Evolutionary conservation across 2,113 vertebrate species (phyloP).

Genomic region (Peucedramus taeniatus): DNA sequence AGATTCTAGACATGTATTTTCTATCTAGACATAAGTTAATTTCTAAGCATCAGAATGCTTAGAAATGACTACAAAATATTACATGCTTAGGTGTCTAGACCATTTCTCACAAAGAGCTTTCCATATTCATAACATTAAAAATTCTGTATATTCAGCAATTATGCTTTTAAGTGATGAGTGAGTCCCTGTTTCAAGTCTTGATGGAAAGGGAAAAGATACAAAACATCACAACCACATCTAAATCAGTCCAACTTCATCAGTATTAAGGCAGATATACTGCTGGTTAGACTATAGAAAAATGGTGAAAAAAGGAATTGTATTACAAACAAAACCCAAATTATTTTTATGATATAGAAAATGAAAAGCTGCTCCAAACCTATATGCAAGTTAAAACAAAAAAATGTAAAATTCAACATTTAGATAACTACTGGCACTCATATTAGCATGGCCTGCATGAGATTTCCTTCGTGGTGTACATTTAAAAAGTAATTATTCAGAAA

Average conservation of each 20-base stretch:
- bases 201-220: not conserved
- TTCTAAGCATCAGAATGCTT: not conserved
- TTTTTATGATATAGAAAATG: not conserved
- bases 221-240: not conserved
- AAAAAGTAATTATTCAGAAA: not conserved
- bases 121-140: not conserved
- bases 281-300: not conserved
- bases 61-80: not conserved
- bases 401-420: not conserved
- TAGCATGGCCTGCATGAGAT: not conserved
- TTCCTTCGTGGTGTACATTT: not conserved
- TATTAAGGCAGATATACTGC: not conserved
- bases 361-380: not conserved
- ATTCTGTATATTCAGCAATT: not conserved
- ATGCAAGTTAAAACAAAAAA: not conserved
- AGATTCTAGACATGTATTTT: not conserved
- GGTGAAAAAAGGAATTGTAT: not conserved
- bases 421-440: not conserved
- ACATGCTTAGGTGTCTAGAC: not conserved
- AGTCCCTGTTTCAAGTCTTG: not conserved
- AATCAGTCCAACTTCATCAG: not conserved
- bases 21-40: not conserved
- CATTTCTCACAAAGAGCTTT: not conserved
- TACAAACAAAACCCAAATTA: not conserved
- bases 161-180: not conserved